Conservation (phyloP, 2,888 invertebrate species). For the Carcina quercana region DNA sequence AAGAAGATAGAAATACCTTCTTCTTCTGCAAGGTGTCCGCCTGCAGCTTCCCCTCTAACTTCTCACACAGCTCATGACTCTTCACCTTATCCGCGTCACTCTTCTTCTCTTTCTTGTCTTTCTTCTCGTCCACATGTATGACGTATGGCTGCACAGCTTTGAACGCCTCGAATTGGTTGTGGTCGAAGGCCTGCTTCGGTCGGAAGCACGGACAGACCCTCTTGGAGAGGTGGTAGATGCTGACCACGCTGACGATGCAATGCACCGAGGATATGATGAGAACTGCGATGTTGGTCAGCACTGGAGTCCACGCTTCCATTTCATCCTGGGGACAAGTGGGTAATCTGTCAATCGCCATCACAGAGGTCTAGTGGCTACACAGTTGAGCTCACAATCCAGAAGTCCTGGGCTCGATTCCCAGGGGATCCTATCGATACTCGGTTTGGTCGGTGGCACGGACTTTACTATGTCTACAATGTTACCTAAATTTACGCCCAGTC, state of each 20-base stretch:
- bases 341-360: no score
- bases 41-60: slow-evolving; percentile 56
- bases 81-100: slow-evolving; percentile 34
- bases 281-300: slow-evolving; percentile 77
- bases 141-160: slow-evolving; percentile 34
- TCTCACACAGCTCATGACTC: slow-evolving; percentile 50
- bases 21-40: slow-evolving; percentile 47
- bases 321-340: slow-evolving; percentile 60
- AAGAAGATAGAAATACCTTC: no score
- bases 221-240: slow-evolving; percentile 70
- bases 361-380: no score
- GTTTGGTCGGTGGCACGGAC: no score
- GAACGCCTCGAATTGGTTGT: slow-evolving; percentile 60
- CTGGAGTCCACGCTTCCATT: slow-evolving; percentile 73
- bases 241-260: slow-evolving; percentile 67
- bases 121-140: slow-evolving; percentile 52
- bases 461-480: no score
- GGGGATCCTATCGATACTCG: no score
- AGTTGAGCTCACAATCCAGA: no score
- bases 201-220: slow-evolving; percentile 74
- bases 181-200: slow-evolving; percentile 59
- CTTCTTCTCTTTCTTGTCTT: slow-evolving; percentile 48
- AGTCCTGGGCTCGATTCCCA: no score
- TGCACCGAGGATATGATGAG: slow-evolving; percentile 75
- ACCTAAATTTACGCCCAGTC: no score